These are phyloP conservation scores for Actinernus sp. DNA, from an alignment of 92 coral and sea anemone species.

Conservation along the genomic window DNA sequence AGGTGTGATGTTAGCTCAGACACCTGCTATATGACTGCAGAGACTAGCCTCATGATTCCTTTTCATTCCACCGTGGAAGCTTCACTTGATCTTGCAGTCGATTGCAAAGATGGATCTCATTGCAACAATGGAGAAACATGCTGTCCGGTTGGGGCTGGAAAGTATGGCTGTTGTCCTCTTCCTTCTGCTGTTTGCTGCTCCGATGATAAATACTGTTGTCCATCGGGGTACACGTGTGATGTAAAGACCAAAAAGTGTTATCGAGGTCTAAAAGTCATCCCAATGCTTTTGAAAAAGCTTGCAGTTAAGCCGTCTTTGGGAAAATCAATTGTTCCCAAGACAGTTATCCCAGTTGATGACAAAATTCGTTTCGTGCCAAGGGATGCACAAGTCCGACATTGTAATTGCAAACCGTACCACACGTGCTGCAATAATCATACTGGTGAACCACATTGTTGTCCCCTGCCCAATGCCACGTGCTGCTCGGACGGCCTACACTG, in stretches of 20 bases:
- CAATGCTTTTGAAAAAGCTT: constrained; percentile 21
- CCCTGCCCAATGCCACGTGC: constrained; percentile 74
- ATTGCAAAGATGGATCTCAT: constrained; percentile 49
- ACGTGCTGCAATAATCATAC: constrained; percentile 56
- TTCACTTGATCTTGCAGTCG: not conserved
- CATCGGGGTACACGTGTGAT: constrained; percentile 60
- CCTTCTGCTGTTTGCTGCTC: constrained; percentile 60
- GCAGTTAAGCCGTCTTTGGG: not conserved
- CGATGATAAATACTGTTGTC: constrained; percentile 68
- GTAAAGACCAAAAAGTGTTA: constrained; percentile 4
- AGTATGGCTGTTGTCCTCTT: constrained; percentile 61
- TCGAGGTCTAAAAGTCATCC: constrained; percentile 15
- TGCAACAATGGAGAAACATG: constrained; percentile 61
- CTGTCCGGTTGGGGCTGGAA: constrained; percentile 23
- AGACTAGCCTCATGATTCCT: constrained; percentile 28
- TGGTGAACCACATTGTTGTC: constrained; percentile 68
- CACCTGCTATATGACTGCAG: constrained; percentile 27
- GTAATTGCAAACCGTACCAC: constrained; percentile 29
- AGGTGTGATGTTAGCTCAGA: constrained; percentile 34
- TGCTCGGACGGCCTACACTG: constrained; percentile 72
- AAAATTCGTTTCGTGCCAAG: constrained; percentile 24
- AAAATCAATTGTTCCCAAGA: constrained; percentile 13
- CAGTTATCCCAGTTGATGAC: constrained; percentile 12
- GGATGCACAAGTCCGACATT: constrained; percentile 5
- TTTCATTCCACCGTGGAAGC: constrained; percentile 9